A percentile compares a stretch with the other conserved stretches of the same genome.
Evolutionary conservation across 2,888 invertebrate genomes (phyloP).

Genomic region (Neoascia interrupta): DNA sequence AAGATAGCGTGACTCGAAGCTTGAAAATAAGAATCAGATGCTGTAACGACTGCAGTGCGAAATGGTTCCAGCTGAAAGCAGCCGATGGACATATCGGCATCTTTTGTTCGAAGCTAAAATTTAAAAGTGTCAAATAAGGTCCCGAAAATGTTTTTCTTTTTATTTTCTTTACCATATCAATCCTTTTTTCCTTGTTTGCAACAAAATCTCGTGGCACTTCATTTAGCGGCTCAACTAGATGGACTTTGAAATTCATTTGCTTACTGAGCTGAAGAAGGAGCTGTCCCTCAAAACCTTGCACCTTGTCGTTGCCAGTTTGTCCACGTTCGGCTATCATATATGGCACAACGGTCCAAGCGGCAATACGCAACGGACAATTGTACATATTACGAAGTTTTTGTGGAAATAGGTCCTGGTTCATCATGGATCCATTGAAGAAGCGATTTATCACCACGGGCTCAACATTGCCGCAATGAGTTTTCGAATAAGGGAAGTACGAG

Average conservation of each 20-base stretch:
- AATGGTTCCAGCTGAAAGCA: too few relatives aligned
- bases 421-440: slow-evolving; percentile 69
- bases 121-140: too few relatives aligned
- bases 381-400: slow-evolving; percentile 72
- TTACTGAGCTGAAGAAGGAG: slow-evolving; percentile 69
- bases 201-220: too few relatives aligned
- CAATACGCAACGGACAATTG: too few relatives aligned
- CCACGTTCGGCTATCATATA: slow-evolving; percentile 45
- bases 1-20: too few relatives aligned
- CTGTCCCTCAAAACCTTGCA: slow-evolving; percentile 70
- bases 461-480: slow-evolving; percentile 63
- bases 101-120: too few relatives aligned
- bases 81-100: too few relatives aligned
- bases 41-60: too few relatives aligned
- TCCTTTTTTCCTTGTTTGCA: too few relatives aligned
- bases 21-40: too few relatives aligned
- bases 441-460: slow-evolving; percentile 70
- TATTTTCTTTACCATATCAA: too few relatives aligned
- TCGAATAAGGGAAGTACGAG: slow-evolving; percentile 73
- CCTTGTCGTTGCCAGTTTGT: slow-evolving; percentile 1
- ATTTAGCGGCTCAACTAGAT: slow-evolving; percentile 27
- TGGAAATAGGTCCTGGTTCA: slow-evolving; percentile 70
- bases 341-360: slow-evolving; percentile 70
- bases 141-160: too few relatives aligned
- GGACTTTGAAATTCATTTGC: slow-evolving; percentile 72